phyloP scores from a whole-genome alignment of 2,797 vertebrate genomes.

The Morelia viridis region DNA sequence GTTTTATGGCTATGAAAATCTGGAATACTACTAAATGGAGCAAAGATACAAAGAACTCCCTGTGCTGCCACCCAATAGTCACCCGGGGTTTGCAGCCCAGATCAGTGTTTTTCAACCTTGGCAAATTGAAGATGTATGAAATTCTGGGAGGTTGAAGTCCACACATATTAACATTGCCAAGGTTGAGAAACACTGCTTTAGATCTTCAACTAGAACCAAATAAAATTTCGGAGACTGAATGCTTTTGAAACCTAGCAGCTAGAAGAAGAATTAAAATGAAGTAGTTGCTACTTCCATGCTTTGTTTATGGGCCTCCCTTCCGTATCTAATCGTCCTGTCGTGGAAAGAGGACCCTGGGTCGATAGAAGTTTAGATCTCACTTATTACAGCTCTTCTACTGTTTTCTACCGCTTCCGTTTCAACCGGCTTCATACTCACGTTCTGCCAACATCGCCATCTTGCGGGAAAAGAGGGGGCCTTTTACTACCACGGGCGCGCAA shows the following conservation, averaged over 20 bases:
- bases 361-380: background rate
- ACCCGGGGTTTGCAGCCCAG: background rate
- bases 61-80: background rate
- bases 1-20: background rate
- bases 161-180: no score
- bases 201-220: background rate
- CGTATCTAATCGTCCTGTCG: background rate
- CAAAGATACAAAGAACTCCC: background rate
- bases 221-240: background rate
- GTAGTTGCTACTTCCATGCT: background rate
- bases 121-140: no score
- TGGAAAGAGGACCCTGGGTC: background rate
- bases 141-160: no score
- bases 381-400: background rate
- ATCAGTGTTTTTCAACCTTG: no score
- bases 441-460: constrained; percentile 90
- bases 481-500: rapidly evolving
- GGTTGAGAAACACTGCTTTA: background rate
- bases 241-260: background rate
- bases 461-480: constrained; percentile 52
- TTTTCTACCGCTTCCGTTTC: background rate
- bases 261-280: background rate
- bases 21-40: background rate
- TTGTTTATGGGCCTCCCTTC: background rate
- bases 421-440: constrained; percentile 70